These are phyloP conservation scores for Phengaris arion DNA, from an alignment of 2,888 invertebrate species.

Conservation along the genomic window DNA sequence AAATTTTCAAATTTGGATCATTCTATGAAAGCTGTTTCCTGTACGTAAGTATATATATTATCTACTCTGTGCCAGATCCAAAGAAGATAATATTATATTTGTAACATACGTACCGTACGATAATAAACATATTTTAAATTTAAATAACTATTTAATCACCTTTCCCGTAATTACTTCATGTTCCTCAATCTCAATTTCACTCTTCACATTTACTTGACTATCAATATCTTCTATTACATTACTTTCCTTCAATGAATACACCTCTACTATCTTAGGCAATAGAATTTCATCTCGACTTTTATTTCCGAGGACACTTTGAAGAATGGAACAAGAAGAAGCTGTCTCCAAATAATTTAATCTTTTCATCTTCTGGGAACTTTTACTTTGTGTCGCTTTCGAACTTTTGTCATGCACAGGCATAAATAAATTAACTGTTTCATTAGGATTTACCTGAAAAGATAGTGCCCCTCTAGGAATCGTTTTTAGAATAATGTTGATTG, in stretches of 20 bases:
- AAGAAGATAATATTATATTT: neutral
- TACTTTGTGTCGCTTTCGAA: neutral
- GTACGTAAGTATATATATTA: no score
- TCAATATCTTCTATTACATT: slow-evolving; percentile 5
- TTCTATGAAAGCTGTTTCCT: no score
- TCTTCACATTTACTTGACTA: neutral
- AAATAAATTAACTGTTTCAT: neutral
- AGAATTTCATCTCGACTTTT: neutral
- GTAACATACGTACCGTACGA: neutral
- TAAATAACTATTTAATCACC: neutral
- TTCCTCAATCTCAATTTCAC: neutral
- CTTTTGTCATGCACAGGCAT: neutral
- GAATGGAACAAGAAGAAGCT: neutral
- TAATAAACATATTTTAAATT: neutral
- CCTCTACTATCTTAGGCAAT: slow-evolving; percentile 37
- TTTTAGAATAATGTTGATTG: neutral
- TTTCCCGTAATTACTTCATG: neutral
- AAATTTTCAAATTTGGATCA: no score
- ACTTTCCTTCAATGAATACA: slow-evolving; percentile 37
- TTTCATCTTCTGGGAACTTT: neutral
- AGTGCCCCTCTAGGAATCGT: neutral
- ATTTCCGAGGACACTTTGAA: neutral
- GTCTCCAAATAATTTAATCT: neutral
- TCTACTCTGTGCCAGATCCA: no score
- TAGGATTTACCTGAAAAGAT: neutral